Conservation (phyloP, 2,113 vertebrate species). For the Chrysemys picta region DNA sequence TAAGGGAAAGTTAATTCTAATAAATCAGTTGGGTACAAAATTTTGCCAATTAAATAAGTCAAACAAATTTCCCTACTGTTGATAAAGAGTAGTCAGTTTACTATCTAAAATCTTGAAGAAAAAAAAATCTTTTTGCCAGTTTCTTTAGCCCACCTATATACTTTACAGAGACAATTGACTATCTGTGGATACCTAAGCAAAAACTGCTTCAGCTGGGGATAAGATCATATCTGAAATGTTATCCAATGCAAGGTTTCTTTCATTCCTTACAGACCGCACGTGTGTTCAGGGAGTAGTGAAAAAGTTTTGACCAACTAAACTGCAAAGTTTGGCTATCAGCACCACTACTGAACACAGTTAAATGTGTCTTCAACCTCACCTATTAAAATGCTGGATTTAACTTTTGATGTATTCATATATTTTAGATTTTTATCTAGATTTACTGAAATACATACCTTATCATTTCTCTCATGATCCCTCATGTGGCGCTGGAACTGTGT, state of each 20-base stretch:
- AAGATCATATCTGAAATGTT: neutral
- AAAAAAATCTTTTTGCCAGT: neutral
- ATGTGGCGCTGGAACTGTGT: constrained; percentile 95
- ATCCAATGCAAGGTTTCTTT: neutral
- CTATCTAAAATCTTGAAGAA: neutral
- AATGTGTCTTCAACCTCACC: neutral
- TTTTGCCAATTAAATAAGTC: neutral
- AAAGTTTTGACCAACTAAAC: neutral
- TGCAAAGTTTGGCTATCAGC: neutral
- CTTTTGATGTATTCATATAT: neutral
- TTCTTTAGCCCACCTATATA: neutral
- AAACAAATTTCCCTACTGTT: neutral
- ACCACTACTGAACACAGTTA: neutral
- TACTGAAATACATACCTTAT: constrained; percentile 85
- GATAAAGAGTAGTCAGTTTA: neutral
- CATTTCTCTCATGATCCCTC: constrained; percentile 93
- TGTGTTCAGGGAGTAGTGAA: neutral
- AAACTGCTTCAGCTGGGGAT: neutral
- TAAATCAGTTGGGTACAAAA: neutral
- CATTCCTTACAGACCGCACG: neutral
- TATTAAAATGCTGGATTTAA: neutral
- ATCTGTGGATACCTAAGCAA: neutral
- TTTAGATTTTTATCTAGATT: neutral
- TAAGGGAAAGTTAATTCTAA: neutral
- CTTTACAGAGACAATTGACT: neutral